Evolutionary conservation across 2,888 invertebrate genomes (phyloP), one percentile per base, ranked within the genome.

Genomic region (Stenoptilia bipunctidactyla): DNA sequence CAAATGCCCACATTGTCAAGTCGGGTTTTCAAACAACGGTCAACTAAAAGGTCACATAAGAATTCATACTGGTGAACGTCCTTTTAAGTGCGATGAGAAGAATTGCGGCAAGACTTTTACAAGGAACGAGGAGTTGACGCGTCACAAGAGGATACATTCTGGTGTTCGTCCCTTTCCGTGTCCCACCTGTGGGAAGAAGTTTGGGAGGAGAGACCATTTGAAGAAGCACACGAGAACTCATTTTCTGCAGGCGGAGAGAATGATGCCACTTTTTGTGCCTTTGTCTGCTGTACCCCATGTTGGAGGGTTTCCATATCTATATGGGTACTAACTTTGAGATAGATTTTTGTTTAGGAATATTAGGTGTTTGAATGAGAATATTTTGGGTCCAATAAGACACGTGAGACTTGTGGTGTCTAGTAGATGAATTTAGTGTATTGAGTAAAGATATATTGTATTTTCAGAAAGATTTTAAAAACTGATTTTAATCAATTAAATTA

Each of bases 151-250:
- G 48, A 96, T 96, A 36, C 96, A 96, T 66, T 92, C 94, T 0
- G 95, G 95, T 0, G 79, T 94, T 0, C 86, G 94, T 36, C 94
- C 97, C 0, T 97, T 91, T 65, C 89, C 93, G 0, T 98, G 97
- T 62, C 82, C 88, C 0, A 89, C 92, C 13, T 98, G 97, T 59
- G 93, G 94, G 2, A 98, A 98, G 76, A 88, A 92, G 46, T 98
- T 97, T 63, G 97, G 97, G 0, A 86, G 97, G 34, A 91, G 96
- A 53, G 97, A 98, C 66, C 97, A 98, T 65, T 84, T 98, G 42
- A 96, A 96, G 74, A 98, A 97, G 58, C 97, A 98, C 63, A 90
- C 92, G 43, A 89, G 93, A 57, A 97, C 96, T 0, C 97, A 97
- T 59, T 85, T 74, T 52, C 65, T 87, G 12, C 87, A 87, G 43